These are phyloP conservation scores for Acanthoscelides obtectus DNA, from an alignment of 2,888 invertebrate genomes.

Conservation along the genomic window DNA sequence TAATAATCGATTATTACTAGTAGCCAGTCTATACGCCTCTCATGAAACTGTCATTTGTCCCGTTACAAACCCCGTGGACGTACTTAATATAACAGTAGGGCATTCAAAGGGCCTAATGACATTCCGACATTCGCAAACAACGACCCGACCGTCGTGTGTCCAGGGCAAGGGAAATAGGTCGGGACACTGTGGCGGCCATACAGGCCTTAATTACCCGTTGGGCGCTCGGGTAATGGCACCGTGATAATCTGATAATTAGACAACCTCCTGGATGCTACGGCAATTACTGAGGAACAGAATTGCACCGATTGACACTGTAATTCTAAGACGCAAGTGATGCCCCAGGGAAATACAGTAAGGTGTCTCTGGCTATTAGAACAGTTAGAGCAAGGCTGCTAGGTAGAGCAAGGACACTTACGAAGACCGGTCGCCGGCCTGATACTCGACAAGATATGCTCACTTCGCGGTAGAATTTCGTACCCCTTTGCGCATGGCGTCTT, in stretches of 20 bases:
- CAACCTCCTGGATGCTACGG: background rate
- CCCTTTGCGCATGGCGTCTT: too few relatives aligned
- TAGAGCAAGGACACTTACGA: too few relatives aligned
- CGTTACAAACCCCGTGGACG: background rate
- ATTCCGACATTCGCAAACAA: background rate
- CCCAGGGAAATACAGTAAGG: background rate
- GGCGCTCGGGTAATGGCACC: background rate
- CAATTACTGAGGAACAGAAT: background rate
- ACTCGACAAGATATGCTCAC: too few relatives aligned
- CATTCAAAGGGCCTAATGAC: background rate
- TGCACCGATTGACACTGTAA: background rate
- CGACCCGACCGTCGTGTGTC: background rate
- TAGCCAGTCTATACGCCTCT: background rate
- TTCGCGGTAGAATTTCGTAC: too few relatives aligned
- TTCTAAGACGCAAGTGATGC: background rate
- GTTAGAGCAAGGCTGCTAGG: background rate
- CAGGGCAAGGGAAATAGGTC: background rate
- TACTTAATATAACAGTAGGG: background rate
- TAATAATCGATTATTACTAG: background rate
- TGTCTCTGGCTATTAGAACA: background rate
- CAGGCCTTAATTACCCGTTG: background rate
- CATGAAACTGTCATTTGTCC: background rate
- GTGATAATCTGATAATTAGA: background rate
- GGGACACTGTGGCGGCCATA: background rate
- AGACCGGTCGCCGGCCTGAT: too few relatives aligned